A percentile compares a stretch with the other conserved stretches of the same genome.
These are phyloP conservation scores for Calcarius lapponicus DNA, from an alignment of 2,797 vertebrate species.

Conservation along the genomic window DNA sequence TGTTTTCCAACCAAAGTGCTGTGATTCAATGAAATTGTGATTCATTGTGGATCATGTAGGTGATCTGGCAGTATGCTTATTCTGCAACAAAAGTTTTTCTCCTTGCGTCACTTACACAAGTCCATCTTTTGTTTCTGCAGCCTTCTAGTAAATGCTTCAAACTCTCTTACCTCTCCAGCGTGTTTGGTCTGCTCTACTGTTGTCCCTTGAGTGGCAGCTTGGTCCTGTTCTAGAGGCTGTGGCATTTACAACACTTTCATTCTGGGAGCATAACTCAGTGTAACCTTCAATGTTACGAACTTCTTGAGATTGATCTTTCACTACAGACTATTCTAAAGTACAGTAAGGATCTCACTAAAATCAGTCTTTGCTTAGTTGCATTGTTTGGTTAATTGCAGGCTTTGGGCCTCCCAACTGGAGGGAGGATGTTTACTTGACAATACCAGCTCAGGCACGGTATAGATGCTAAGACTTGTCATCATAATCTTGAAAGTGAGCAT, in stretches of 20 bases:
- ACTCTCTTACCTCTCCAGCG: neutral
- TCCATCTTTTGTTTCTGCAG: neutral
- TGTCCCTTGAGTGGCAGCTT: neutral
- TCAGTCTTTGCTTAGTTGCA: neutral
- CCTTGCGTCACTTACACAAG: neutral
- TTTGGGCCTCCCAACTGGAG: neutral
- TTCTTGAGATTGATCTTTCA: neutral
- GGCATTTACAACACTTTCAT: neutral
- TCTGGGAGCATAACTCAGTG: neutral
- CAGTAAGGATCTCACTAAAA: neutral
- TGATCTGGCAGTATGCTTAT: neutral
- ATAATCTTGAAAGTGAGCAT: neutral
- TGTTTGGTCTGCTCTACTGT: neutral
- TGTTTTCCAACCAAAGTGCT: neutral
- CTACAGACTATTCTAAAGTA: neutral
- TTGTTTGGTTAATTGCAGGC: neutral
- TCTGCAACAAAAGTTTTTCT: neutral
- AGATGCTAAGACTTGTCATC: neutral
- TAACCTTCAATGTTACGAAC: neutral
- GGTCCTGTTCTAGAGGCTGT: neutral
- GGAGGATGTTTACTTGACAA: neutral
- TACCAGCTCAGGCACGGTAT: neutral
- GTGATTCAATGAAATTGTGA: neutral
- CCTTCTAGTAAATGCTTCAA: neutral
- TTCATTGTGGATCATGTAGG: neutral